Base-by-base conservation (phyloP, 2,888 invertebrate genomes). In the Sphaerophoria taeniata region DNA sequence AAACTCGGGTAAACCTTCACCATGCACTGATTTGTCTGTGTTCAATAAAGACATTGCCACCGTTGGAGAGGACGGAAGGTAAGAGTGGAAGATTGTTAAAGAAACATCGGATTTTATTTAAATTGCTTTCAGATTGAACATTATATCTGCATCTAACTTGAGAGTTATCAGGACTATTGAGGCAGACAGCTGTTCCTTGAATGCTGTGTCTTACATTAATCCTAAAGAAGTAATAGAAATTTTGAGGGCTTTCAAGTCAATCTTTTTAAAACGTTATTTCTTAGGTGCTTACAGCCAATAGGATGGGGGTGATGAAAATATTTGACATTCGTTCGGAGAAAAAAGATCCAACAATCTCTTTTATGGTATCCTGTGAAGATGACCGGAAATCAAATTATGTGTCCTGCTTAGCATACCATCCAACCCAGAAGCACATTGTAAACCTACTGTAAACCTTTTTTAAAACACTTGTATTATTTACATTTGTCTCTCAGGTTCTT, bases 251-350 rank as follows among this genome's bases (percentile, higher is more conserved):
- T 9, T 9, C 39, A 6, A 39, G 9, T 39, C 39, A 7, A 7
- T 39, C 39, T 39, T 69, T 33, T 49, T 49, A 43, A 71, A 34
- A 24, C 51, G 71, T 55, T 39, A 11, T 45, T 49, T 56, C 90
- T 4, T 87, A 97, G 94, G 93, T 97, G 33, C 93, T 98, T 56
- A 96, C 97, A 0, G 96, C 97, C 16, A 98, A 98, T 91, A 93
- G 96, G n/a, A 93, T 97, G 90, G 98, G 98, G 0, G 96, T 97
- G 89, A 95, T 98, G 93, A 97, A 98, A 91, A 94, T 97, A 78
- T 98, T 97, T 95, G 98, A 98, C 90, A 92, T 97, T 7, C 93
- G 97, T 85, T 92, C 93, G 3, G 93, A 95, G 88, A 94, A 94
- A 84, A 95, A 97, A 2, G 92, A 94, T 0, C 94, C 94, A 53